Evolutionary conservation across 2,797 vertebrate genomes (phyloP).

Genomic region (Hoplostethus atlanticus): DNA sequence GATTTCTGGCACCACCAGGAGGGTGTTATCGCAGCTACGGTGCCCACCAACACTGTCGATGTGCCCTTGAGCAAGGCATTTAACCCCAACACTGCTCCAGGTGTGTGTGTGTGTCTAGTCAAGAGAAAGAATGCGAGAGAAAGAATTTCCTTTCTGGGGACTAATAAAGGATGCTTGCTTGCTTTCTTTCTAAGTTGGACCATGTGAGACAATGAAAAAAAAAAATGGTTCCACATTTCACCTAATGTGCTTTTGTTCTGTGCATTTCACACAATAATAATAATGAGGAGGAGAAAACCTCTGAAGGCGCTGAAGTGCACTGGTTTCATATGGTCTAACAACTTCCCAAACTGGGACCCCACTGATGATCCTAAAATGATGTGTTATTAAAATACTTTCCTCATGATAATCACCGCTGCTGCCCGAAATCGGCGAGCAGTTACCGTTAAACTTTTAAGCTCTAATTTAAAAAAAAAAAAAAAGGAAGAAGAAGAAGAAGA

Average conservation of each 20-base stretch:
- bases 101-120: too few relatives aligned
- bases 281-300: constrained; percentile 4
- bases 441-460: constrained; percentile 80
- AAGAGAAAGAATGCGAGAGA: too few relatives aligned
- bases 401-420: constrained; percentile 76
- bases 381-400: constrained; percentile 79
- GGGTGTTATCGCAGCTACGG: too few relatives aligned
- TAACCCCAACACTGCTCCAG: too few relatives aligned
- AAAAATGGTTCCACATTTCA: constrained; percentile 9
- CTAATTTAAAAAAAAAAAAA: constrained; percentile 78
- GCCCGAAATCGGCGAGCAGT: constrained; percentile 66
- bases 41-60: too few relatives aligned
- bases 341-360: constrained; percentile 31
- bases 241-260: too few relatives aligned
- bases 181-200: not conserved
- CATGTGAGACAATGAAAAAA: not conserved
- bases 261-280: too few relatives aligned
- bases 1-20: too few relatives aligned
- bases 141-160: too few relatives aligned
- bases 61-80: too few relatives aligned
- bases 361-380: constrained; percentile 51
- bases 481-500: constrained; percentile 42
- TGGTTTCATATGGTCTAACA: not conserved
- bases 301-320: constrained; percentile 3
- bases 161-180: too few relatives aligned